These are phyloP conservation scores for Apogon talboti DNA, from an alignment of 2,797 vertebrate species.

Conservation along the genomic window DNA sequence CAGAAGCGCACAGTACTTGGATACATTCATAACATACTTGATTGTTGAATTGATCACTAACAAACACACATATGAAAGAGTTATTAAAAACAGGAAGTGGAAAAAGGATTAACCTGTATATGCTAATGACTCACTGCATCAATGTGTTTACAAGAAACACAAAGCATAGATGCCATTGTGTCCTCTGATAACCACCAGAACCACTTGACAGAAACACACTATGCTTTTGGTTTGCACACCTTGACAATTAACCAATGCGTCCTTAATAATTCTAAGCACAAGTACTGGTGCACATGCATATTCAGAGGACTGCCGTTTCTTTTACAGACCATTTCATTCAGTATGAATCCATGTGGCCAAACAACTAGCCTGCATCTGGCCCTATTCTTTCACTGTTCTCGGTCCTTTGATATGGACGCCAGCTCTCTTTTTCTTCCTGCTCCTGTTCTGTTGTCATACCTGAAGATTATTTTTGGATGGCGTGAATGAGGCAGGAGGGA, in stretches of 20 bases:
- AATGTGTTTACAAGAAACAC: conserved; percentile 1
- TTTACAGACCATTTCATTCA: conserved; percentile 63
- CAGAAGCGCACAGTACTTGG: too few relatives aligned
- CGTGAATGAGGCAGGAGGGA: conserved; percentile 53
- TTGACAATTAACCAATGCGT: conserved; percentile 61
- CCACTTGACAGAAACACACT: conserved; percentile 44
- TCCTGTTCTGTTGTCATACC: conserved; percentile 77
- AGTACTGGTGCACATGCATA: conserved; percentile 71
- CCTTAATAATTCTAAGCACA: conserved; percentile 60
- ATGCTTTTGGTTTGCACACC: conserved; percentile 44
- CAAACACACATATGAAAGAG: not conserved
- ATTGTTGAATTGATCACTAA: not conserved
- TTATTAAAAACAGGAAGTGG: too few relatives aligned
- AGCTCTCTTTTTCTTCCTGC: conserved; percentile 69
- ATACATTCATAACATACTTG: too few relatives aligned
- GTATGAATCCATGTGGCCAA: conserved; percentile 49
- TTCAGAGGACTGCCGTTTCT: conserved; percentile 60
- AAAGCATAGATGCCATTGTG: conserved; percentile 13
- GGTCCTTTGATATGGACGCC: conserved; percentile 77
- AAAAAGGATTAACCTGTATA: not conserved
- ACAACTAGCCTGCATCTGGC: conserved; percentile 76
- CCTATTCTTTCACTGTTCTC: conserved; percentile 70
- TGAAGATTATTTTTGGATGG: conserved; percentile 75
- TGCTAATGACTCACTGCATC: not conserved
- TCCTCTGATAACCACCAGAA: conserved; percentile 17